phyloP scores from a whole-genome alignment of 1,140 invertebrate species.

The Ephestia elutella region DNA sequence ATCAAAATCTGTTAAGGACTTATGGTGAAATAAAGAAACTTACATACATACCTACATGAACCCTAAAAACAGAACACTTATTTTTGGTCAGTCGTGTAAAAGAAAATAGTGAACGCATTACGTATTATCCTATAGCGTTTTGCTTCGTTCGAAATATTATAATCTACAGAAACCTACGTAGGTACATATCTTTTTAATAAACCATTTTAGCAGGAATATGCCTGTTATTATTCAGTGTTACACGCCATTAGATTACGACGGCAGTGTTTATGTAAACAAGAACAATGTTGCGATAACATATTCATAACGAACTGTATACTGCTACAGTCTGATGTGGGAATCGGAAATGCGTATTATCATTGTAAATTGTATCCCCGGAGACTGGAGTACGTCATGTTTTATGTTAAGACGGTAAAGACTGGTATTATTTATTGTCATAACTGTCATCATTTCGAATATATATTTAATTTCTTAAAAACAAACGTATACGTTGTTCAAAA shows the following conservation, averaged over 20 bases:
- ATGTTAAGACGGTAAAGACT: not conserved
- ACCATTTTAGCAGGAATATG: not conserved
- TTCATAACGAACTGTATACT: not conserved
- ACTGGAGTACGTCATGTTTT: not conserved
- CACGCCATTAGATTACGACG: not conserved
- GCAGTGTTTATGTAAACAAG: not conserved
- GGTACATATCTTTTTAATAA: too few relatives aligned
- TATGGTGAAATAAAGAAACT: too few relatives aligned
- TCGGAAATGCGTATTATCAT: constrained; percentile 14
- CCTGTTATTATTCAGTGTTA: not conserved
- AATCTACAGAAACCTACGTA: too few relatives aligned
- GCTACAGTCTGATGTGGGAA: constrained; percentile 10
- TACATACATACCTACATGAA: too few relatives aligned
- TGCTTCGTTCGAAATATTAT: too few relatives aligned
- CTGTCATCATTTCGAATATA: not conserved
- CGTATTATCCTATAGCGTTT: too few relatives aligned
- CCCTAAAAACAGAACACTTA: too few relatives aligned
- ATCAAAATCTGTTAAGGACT: too few relatives aligned
- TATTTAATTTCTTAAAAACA: too few relatives aligned
- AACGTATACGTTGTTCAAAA: too few relatives aligned
- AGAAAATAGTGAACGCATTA: too few relatives aligned
- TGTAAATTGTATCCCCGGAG: not conserved
- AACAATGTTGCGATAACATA: not conserved
- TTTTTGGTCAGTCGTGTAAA: too few relatives aligned
- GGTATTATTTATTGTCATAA: not conserved